Conservation (phyloP, 2,113 vertebrate genomes). For the Polyodon spathula region DNA sequence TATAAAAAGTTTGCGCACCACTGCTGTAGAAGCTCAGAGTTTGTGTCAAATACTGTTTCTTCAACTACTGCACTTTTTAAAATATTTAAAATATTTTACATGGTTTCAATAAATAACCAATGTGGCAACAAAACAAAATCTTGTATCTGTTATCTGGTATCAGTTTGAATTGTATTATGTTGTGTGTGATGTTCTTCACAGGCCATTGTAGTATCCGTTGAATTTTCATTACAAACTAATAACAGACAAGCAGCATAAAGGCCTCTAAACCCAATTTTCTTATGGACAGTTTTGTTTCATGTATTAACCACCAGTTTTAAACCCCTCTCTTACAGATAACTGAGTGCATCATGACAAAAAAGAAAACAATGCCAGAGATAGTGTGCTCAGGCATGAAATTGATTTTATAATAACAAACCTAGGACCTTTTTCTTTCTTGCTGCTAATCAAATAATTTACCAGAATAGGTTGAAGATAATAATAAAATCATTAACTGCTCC, state of each 20-base stretch:
- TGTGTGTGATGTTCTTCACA: no score
- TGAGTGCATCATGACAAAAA: slow-evolving; percentile 45
- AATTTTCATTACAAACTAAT: background rate
- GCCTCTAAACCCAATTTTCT: slow-evolving; percentile 16
- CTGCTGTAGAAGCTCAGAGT: no score
- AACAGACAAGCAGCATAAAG: slow-evolving; percentile 1
- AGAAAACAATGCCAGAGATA: slow-evolving; percentile 61
- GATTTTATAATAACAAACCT: slow-evolving; percentile 96
- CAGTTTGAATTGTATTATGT: no score
- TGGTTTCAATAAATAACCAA: no score
- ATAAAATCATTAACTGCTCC: slow-evolving; percentile 83
- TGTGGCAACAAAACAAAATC: no score
- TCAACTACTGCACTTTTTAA: no score
- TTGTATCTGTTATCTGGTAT: no score
- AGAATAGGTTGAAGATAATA: slow-evolving; percentile 79
- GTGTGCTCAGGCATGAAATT: slow-evolving; percentile 90
- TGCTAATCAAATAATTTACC: slow-evolving; percentile 93
- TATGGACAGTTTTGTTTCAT: slow-evolving; percentile 34
- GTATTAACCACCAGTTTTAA: slow-evolving; percentile 23
- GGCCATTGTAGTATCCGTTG: background rate
- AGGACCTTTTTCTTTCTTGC: slow-evolving; percentile 74
- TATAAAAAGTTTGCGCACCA: no score
- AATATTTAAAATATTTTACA: no score
- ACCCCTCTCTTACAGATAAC: slow-evolving; percentile 37
- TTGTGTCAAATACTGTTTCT: no score